These are phyloP conservation scores for Agriopis marginaria DNA, from an alignment of 2,888 invertebrate species.

Conservation along the genomic window DNA sequence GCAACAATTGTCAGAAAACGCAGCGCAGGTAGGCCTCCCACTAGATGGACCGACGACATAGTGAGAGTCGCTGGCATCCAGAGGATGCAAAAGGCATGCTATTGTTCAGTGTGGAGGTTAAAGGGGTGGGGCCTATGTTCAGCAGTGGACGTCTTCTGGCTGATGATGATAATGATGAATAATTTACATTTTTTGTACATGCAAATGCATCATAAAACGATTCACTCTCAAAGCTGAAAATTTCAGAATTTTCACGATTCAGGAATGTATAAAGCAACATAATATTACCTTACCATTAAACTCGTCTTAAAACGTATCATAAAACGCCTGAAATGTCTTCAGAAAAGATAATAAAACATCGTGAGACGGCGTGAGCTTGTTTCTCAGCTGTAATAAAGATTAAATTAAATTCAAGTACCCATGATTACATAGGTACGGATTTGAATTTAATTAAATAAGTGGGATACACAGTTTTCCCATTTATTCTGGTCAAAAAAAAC, in stretches of 20 bases:
- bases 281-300: constrained; percentile 28
- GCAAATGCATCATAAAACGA: neutral
- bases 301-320: constrained; percentile 16
- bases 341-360: constrained; percentile 29
- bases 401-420: constrained; percentile 12
- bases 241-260: constrained; percentile 16
- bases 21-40: no score
- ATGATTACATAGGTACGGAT: neutral
- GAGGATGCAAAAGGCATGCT: no score
- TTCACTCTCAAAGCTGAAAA: neutral
- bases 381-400: constrained; percentile 23
- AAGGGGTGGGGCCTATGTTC: no score
- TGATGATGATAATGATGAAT: no score
- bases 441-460: no score
- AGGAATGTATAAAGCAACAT: constrained; percentile 25
- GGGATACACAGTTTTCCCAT: no score
- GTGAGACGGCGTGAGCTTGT: constrained; percentile 19
- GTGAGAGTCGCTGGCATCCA: no score
- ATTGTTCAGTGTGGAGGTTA: no score
- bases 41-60: no score
- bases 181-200: neutral
- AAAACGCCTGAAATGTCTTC: constrained; percentile 22
- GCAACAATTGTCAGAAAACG: no score
- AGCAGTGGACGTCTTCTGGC: no score
- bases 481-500: no score